These are phyloP conservation scores for Drosophila melanocephala DNA, from an alignment of 2,888 invertebrate genomes.

Conservation along the genomic window DNA sequence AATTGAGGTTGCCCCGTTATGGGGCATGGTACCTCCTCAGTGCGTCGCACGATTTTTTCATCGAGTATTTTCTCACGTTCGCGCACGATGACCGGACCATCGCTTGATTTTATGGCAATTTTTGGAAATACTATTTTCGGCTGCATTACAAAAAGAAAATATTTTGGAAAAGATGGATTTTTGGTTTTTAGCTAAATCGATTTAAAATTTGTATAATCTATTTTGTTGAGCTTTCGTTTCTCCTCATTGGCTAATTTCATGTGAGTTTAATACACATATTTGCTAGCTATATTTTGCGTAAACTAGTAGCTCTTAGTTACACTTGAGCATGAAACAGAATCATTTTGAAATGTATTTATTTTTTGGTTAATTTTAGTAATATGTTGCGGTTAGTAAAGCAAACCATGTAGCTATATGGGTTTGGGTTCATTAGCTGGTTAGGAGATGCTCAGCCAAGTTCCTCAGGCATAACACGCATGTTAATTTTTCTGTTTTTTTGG, in stretches of 20 bases:
- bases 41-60: conserved; percentile 94
- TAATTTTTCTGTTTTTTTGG: conserved; percentile 34
- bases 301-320: conserved; percentile 53
- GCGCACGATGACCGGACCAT: conserved; percentile 93
- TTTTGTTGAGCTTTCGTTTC: conserved; percentile 2
- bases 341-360: conserved; percentile 7
- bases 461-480: conserved; percentile 57
- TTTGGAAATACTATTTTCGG: conserved; percentile 89
- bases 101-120: conserved; percentile 94
- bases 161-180: conserved; percentile 8
- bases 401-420: conserved; percentile 69
- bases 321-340: conserved; percentile 39
- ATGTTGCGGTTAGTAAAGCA: conserved; percentile 73
- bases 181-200: conserved; percentile 2
- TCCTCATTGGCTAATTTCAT: neutral
- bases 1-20: conserved; percentile 93
- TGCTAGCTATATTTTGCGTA: conserved; percentile 7
- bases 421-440: conserved; percentile 45
- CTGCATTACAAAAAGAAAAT: conserved; percentile 59
- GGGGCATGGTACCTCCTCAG: conserved; percentile 95
- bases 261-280: neutral
- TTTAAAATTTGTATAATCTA: conserved; percentile 1
- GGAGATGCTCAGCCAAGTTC: conserved; percentile 55
- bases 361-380: conserved; percentile 53
- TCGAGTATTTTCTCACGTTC: conserved; percentile 96